These are phyloP conservation scores for Pangasius djambal DNA, from an alignment of 2,797 vertebrate genomes.

Conservation along the genomic window DNA sequence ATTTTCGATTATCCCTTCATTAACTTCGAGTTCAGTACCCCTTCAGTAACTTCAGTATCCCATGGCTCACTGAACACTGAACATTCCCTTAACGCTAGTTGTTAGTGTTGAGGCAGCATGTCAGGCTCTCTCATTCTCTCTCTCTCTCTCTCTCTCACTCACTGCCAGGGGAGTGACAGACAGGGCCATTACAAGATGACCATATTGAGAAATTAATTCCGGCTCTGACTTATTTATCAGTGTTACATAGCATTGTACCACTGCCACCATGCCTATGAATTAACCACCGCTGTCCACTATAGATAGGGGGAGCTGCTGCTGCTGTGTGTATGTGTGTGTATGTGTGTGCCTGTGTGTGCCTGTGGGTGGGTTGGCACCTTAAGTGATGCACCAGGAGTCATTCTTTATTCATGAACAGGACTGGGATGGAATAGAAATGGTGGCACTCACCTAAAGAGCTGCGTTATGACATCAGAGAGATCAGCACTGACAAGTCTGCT, in stretches of 20 bases:
- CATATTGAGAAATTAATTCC: conserved; percentile 32
- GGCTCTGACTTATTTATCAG: conserved; percentile 36
- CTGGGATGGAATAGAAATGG: conserved; percentile 54
- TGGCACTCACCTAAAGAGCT: conserved; percentile 61
- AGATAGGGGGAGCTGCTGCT: conserved; percentile 57
- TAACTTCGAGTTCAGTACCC: background rate
- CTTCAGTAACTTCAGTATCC: background rate
- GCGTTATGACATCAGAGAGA: conserved; percentile 38
- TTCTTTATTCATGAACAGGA: conserved; percentile 73
- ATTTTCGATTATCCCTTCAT: background rate
- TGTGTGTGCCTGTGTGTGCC: background rate
- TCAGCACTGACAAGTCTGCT: conserved; percentile 60
- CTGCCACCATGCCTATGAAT: conserved; percentile 54
- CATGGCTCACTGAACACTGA: background rate
- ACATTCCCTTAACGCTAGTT: background rate
- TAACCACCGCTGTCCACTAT: conserved; percentile 56
- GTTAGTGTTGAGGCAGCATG: background rate
- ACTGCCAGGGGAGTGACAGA: background rate
- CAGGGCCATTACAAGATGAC: conserved; percentile 30
- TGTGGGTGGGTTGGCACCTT: conserved; percentile 9
- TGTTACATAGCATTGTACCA: conserved; percentile 41
- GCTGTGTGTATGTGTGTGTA: too few species aligned
- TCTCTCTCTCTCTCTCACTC: background rate
- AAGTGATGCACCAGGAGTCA: conserved; percentile 65
- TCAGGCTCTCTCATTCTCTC: background rate